phyloP scores from a whole-genome alignment of 2,888 invertebrate species.

The Acanthoscelides obtectus region DNA sequence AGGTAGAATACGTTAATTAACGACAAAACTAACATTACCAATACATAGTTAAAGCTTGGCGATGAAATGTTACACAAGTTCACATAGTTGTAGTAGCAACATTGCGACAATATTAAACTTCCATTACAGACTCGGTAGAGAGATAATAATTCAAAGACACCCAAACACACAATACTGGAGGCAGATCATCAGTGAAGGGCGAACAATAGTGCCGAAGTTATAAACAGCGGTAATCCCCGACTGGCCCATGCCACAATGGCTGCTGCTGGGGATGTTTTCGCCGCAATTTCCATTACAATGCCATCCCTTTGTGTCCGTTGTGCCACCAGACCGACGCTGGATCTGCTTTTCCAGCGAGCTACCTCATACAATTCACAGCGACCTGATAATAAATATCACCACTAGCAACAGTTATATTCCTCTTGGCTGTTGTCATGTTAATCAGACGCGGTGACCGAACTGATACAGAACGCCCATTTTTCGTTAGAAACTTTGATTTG shows the following conservation, averaged over 20 bases:
- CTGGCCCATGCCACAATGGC: background rate
- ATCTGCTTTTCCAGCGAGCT: background rate
- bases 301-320: background rate
- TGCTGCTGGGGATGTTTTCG: background rate
- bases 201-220: constrained; percentile 31
- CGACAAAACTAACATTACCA: no score
- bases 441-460: background rate
- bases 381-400: background rate
- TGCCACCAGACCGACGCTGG: background rate
- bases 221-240: constrained; percentile 26
- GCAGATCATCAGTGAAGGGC: constrained; percentile 7
- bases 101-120: constrained; percentile 18
- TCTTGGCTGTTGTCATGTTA: background rate
- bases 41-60: no score
- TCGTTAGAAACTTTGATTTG: background rate
- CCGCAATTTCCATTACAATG: background rate
- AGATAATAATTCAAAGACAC: constrained; percentile 25
- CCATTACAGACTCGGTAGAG: constrained; percentile 15
- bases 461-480: background rate
- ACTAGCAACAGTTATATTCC: background rate
- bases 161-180: constrained; percentile 25
- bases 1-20: no score
- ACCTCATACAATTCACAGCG: background rate
- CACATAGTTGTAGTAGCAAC: background rate
- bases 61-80: no score